phyloP scores from a whole-genome alignment of 2,797 vertebrate species.

The Coregonus suidteri region DNA sequence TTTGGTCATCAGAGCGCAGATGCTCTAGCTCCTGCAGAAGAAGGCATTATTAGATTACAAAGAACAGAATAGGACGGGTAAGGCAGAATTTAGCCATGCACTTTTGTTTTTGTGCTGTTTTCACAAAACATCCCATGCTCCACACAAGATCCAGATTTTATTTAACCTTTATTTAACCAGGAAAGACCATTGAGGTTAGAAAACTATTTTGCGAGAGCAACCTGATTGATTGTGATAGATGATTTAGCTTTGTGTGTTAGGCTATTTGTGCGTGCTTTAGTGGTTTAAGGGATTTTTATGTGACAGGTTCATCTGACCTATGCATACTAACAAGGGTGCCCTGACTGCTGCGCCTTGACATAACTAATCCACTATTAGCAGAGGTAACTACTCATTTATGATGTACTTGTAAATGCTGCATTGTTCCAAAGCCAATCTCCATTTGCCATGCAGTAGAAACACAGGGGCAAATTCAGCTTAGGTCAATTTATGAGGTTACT shows the following conservation, averaged over 20 bases:
- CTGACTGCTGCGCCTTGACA: background rate
- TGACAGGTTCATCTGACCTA: background rate
- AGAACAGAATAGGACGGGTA: slow-evolving; percentile 17
- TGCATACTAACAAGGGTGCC: background rate
- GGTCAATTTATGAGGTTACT: background rate
- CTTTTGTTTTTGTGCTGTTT: too few species aligned
- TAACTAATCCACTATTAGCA: background rate
- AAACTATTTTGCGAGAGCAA: too few species aligned
- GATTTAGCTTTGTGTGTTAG: background rate
- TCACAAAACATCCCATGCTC: background rate
- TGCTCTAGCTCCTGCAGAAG: slow-evolving; percentile 72
- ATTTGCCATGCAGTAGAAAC: too few species aligned
- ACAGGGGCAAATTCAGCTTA: slow-evolving; percentile 6
- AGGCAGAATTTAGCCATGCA: background rate
- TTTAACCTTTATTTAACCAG: background rate
- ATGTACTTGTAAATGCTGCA: too few species aligned
- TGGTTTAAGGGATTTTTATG: background rate
- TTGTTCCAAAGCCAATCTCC: too few species aligned
- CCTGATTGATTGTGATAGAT: background rate
- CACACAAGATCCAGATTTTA: background rate
- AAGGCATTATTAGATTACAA: slow-evolving; percentile 46
- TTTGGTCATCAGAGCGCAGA: slow-evolving; percentile 67
- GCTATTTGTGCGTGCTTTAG: too few species aligned
- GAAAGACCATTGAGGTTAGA: background rate
- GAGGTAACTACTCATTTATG: too few species aligned